Base-by-base conservation (phyloP, 2,113 vertebrate genomes). In the Halcyon malimbica region DNA sequence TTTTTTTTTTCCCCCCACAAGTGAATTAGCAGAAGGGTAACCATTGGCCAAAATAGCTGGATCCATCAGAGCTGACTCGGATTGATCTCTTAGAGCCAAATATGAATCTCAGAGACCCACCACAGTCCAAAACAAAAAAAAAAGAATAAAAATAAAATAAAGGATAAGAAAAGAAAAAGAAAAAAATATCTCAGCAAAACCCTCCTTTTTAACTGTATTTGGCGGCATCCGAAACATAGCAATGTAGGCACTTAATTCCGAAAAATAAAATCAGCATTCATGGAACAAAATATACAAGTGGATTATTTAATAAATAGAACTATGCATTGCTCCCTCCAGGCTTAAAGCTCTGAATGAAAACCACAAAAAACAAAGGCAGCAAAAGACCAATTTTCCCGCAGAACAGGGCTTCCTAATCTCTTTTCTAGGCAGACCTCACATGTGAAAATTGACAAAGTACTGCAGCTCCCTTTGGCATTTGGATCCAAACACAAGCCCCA, bases 61-160 rank as follows among this genome's bases (percentile, higher is more conserved):
- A 90, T 83, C 85, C 83, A 60, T 63, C 71, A 31, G 54, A 85
- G 82, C 65, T 77, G 84, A 69, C 94, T 93, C 53, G 53, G 94
- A 65, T 53, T 87, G 78, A 90, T 83, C 79, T 89, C 19, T 33
- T 4, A 35, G 29, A 96, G 88, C 88, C 88, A 83, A 83, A 83
- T 68, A 56, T 11, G 67, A 96, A 83, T 70, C 89, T 96, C 93
- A 80, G 26, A 77, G 95, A 96, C 96, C 95, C 93, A 95, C 94
- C 95, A 74, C 96, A 96, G 94, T 46, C 74, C 24, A 71, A 64
- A 41, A 59, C 13, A 31, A 53, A 59, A 48, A 48, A 23, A 42
- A 73, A 59, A 41, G 13, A 26, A 14, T 28, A 15, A 23, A 63
- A 57, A 46, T 39, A 16, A 29, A n/a, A 42, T 13, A 24, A 24